Conservation (phyloP, 2,113 vertebrate species). For the Xerus inauris region DNA sequence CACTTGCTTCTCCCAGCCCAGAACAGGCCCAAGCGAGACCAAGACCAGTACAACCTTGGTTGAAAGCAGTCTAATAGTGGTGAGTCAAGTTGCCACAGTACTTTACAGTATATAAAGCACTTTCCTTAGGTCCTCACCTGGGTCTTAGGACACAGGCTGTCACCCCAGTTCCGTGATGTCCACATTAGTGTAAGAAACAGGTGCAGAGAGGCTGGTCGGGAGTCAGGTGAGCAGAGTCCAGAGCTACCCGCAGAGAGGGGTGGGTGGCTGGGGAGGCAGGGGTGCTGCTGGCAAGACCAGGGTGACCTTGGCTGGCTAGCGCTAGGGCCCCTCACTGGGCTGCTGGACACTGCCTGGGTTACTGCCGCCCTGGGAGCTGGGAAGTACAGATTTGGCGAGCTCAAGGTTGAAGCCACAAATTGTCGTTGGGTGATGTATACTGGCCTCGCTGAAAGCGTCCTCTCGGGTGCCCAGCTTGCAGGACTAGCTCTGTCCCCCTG, state of each 20-base stretch:
- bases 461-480: background rate
- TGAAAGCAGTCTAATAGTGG: fast-evolving
- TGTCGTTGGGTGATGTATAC: background rate
- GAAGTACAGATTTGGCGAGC: background rate
- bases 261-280: background rate
- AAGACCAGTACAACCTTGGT: background rate
- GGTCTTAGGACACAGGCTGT: background rate
- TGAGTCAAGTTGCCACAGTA: fast-evolving
- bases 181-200: background rate
- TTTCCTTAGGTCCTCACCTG: background rate
- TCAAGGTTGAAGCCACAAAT: slow-evolving; percentile 51
- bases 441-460: background rate
- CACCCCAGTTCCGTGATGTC: background rate
- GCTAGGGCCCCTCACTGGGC: background rate
- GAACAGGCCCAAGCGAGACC: background rate
- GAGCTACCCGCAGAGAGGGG: background rate
- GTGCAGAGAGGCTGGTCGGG: fast-evolving
- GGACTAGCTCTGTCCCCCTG: background rate
- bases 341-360: background rate
- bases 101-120: background rate
- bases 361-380: background rate
- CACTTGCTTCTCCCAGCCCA: background rate
- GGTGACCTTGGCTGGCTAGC: slow-evolving; percentile 4
- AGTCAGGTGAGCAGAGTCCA: background rate
- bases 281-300: background rate